Percentiles rank a stretch among this genome's conserved stretches.
Conservation (phyloP, 2,113 vertebrate species). For the Phyllopteryx taeniolatus region DNA sequence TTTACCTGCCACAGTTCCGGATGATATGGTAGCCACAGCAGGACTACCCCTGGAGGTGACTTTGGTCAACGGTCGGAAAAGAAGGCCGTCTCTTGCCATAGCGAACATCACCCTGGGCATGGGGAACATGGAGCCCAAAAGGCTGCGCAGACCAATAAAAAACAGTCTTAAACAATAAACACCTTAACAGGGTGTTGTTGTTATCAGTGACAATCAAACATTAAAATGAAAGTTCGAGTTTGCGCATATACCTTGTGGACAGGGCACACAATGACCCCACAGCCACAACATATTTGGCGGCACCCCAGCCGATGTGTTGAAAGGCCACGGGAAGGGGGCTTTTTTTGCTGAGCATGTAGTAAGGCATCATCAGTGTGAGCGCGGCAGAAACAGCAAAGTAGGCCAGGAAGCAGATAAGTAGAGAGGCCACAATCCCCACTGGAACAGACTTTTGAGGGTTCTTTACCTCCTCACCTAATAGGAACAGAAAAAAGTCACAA, state of each 20-base stretch:
- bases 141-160: constrained; percentile 60
- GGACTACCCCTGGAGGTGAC: constrained; percentile 78
- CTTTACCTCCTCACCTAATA: constrained; percentile 82
- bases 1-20: constrained; percentile 79
- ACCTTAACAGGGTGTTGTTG: too few relatives aligned
- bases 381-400: constrained; percentile 84
- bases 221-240: too few relatives aligned
- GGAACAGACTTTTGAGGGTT: constrained; percentile 82
- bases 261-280: constrained; percentile 78
- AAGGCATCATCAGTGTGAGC: constrained; percentile 88
- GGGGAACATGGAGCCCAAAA: constrained; percentile 86
- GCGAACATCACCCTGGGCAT: constrained; percentile 88
- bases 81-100: constrained; percentile 84
- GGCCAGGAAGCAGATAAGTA: constrained; percentile 83
- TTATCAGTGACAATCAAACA: background rate
- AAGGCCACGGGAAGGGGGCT: constrained; percentile 82
- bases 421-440: constrained; percentile 77
- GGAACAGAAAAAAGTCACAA: background rate
- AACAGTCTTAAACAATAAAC: background rate
- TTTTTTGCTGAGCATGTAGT: constrained; percentile 75
- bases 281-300: constrained; percentile 75
- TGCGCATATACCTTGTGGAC: constrained; percentile 71
- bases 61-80: constrained; percentile 77
- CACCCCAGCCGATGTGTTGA: constrained; percentile 75
- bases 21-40: constrained; percentile 76